Conservation (phyloP, 2,113 vertebrate genomes). For the Dicerorhinus sumatrensis region DNA sequence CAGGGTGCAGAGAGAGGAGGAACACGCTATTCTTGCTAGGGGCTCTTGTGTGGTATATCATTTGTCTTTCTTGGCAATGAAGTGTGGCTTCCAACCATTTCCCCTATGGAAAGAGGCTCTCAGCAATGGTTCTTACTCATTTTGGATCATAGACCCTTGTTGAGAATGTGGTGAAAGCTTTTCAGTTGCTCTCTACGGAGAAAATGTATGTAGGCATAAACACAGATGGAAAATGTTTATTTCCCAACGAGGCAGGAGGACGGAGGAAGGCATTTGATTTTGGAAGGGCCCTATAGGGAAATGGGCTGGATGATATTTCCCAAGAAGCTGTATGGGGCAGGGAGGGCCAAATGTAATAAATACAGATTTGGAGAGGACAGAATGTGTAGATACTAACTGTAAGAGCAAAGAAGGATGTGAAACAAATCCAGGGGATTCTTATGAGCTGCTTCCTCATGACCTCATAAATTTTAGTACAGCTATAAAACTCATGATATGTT, state of each 20-base stretch:
- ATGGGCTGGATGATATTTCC: neutral
- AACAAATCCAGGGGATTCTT: neutral
- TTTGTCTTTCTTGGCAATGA: neutral
- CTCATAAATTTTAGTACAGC: neutral
- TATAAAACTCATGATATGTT: neutral
- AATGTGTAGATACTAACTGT: neutral
- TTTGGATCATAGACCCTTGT: neutral
- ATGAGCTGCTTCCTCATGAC: neutral
- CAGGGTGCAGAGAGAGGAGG: neutral
- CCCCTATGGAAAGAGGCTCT: neutral
- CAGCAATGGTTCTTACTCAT: neutral
- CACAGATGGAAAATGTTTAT: neutral
- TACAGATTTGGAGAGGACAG: neutral
- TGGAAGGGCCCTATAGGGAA: neutral
- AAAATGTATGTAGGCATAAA: neutral
- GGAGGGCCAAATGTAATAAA: neutral
- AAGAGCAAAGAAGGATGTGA: neutral
- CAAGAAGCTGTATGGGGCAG: neutral
- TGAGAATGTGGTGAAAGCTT: neutral
- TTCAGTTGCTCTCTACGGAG: neutral
- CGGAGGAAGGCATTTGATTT: neutral
- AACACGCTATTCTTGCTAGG: neutral
- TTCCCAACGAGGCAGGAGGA: neutral
- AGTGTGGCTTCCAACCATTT: neutral
- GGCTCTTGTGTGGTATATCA: neutral